Base-by-base conservation (phyloP, 2,113 vertebrate genomes). In the Anoura caudifer region DNA sequence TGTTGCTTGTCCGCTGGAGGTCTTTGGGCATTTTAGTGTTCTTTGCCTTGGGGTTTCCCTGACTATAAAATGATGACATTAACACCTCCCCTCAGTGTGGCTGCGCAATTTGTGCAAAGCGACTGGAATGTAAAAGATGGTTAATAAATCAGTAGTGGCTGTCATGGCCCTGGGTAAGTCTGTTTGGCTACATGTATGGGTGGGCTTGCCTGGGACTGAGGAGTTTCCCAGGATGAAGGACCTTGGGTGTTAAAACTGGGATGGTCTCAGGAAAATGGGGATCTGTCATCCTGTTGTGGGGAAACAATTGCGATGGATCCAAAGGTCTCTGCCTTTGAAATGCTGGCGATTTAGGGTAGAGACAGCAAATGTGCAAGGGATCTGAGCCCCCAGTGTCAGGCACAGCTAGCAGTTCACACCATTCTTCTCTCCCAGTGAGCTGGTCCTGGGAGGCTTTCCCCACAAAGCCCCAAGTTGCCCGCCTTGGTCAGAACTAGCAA, bases 331-430 rank as follows among this genome's bases (percentile, higher is more conserved):
- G 47, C 16, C 31, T 73, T 47, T 31, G 56, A 50, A 73, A 31
- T 33, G 36, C 61, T 69, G 36, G 47, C 31, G 36, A 20, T 67
- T 59, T 56, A 63, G 2, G 22, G 61, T 7, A 7, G 43, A 76
- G 45, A 36, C 36, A 54, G 50, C 12, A 45, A 15, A 13, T 13
- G 59, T 12, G 19, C 16, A 31, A 59, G n/a, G n/a, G 12, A 1
- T 45, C 20, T 26, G 14, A n/a, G 59, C 41, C 52, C 15, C 13
- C 26, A 24, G 61, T 6, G 61, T 13, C 61, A 63, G 77, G 61
- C 13, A 1, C 19, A 14, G 36, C 16, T 38, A 17, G 65, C 1
- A 5, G 2, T 15, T 52, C 36, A 13, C 1, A 5, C 19, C 4
- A 10, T 50, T 73, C 56, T 36, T 36, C 9, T 22, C 41, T n/a